Evolutionary conservation across 2,888 invertebrate genomes (phyloP), one percentile per base, ranked within the genome.

Genomic region (Cerastis leucographa): DNA sequence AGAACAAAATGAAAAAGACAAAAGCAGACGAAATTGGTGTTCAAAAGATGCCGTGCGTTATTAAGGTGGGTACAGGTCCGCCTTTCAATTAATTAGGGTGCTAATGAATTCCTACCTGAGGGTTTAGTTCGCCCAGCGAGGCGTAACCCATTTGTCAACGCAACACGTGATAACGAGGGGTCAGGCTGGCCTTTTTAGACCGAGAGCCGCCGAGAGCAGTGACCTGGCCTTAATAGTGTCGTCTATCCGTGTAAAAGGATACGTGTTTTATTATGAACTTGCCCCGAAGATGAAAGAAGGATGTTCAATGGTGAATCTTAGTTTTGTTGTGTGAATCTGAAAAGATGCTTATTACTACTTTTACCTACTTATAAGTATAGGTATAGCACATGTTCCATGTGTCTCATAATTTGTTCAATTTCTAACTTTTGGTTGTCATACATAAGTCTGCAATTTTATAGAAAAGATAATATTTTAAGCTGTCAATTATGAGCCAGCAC

Each of bases 71-170:
- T 83, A 87, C 85, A 85, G 89, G 87, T 80, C 93, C 94, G 92
- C 93, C 94, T 92, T 88, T 90, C 92, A 94, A 95, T 96, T 96
- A 95, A 94, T 95, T 94, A 94, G 89, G 90, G 89, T 86, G 84
- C 91, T 95, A 95, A 95, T 95, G 92, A 94, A 94, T 94, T 92
- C 89, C 91, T 89, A 91, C 92, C 92, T 89, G 87, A 88, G 90
- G 92, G 90, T 85, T 85, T 84, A 81, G 80, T 81, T 86, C 84
- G 51, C 80, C 80, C 77, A 79, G 76, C 87, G 87, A 94, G 95
- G 94, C 93, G 94, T 91, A 89, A 88, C 93, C 94, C 94, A 96
- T 96, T 96, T 95, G 95, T 96, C 94, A 95, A 92, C 89, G 85
- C 85, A 90, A 87, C 91, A 91, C 92, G 89, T 89, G 94, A 94